Evolutionary conservation across 2,888 invertebrate species (phyloP), one percentile per base, ranked within the genome.

Genomic region (Eupithecia subumbrata): DNA sequence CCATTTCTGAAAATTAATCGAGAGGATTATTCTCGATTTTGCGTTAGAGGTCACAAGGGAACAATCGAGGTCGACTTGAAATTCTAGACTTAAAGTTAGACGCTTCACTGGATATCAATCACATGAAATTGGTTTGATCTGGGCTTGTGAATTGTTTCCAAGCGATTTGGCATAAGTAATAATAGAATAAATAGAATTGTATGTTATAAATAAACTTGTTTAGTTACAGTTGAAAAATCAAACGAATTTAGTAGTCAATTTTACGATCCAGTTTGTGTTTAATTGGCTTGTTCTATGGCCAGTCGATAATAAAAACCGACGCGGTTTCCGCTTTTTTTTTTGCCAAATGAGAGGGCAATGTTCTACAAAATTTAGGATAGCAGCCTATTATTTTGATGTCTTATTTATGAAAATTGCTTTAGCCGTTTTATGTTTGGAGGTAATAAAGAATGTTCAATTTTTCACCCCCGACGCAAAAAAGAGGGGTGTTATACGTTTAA

Each of bases 71-170:
- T 69, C 70, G 75, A 77, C 73, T 75, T 43, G 48, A 74, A 74
- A 74, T 68, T 67, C 73, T 74, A 74, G 77, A 77, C 76, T 77
- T 76, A 68, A 75, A 71, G 68, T 68, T 14, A 56, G 69, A 73
- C 64, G 76, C 79, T 77, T 69, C 78, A 76, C 66, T 71, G 75
- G 63, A 70, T 71, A 78, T 78, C 78, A 75, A 79, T 81, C 79
- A 79, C 75, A 71, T 72, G 76, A 73, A 79, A 81, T 80, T 72
- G 76, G 30, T 67, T 12, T 75, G 72, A 78, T 79, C 76, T 79
- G 76, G 76, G 76, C 64, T 72, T 66, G 64, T 74, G 66, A 76
- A 74, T 72, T 79, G 73, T 77, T 75, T 76, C 73, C 73, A 78
- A 73, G 69, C 79, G 66, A 79, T 79, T 80, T 79, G 76, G 25